Conservation (phyloP, 2,113 vertebrate species). For the Aphyosemion australe region DNA sequence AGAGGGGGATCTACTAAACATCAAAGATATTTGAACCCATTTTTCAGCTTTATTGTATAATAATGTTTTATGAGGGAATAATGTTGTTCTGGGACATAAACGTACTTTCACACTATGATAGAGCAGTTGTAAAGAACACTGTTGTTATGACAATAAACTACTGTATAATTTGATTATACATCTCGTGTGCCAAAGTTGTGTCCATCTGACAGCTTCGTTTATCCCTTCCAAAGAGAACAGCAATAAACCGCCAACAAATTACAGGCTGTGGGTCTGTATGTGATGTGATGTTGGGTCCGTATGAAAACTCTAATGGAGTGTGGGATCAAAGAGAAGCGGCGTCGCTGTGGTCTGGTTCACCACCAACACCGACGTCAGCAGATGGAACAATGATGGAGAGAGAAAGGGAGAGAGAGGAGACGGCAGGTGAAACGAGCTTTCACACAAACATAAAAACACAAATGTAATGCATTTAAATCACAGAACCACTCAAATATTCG, state of each 20-base stretch:
- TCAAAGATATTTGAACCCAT: no score
- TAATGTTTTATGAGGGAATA: background rate
- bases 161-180: background rate
- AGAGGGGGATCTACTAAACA: no score
- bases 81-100: background rate
- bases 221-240: conserved; percentile 24
- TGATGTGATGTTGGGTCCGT: conserved; percentile 35
- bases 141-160: background rate
- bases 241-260: conserved; percentile 51
- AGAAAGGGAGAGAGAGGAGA: no score
- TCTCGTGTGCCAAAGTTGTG: background rate
- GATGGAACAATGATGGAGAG: no score
- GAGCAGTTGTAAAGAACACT: background rate
- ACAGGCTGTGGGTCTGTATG: conserved; percentile 39
- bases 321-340: conserved; percentile 55
- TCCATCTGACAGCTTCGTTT: conserved; percentile 23
- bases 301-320: conserved; percentile 47
- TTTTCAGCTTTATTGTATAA: conserved; percentile 13
- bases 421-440: no score
- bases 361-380: conserved; percentile 45
- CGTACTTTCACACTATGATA: background rate
- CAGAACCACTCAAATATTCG: background rate
- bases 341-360: conserved; percentile 49
- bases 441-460: no score
- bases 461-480: background rate